phyloP scores from a whole-genome alignment of 2,888 invertebrate species.

The Aproaerema taeniolella region DNA sequence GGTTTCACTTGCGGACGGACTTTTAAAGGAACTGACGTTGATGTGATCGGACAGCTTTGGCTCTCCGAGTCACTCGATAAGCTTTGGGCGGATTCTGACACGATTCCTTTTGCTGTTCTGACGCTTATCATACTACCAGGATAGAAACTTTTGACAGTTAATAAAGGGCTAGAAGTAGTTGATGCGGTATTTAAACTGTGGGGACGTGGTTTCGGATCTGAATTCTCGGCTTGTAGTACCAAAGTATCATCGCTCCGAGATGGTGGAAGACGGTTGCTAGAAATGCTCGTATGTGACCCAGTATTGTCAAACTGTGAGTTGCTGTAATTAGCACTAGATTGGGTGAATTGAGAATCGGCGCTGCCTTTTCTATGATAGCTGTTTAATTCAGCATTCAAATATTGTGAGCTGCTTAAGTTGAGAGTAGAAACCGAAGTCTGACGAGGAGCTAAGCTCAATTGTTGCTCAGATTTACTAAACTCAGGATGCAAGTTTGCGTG shows the following conservation, averaged over 20 bases:
- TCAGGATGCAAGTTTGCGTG: constrained; percentile 79
- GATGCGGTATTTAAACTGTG: constrained; percentile 79
- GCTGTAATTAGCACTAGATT: constrained; percentile 66
- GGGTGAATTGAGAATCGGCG: constrained; percentile 77
- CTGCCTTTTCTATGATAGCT: constrained; percentile 75
- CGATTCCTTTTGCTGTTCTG: constrained; percentile 73
- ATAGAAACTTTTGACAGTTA: constrained; percentile 79
- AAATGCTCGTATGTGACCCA: constrained; percentile 58
- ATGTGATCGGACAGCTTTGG: constrained; percentile 71
- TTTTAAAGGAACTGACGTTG: constrained; percentile 70
- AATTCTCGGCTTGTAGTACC: constrained; percentile 59
- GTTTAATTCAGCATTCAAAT: constrained; percentile 63
- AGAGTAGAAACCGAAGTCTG: constrained; percentile 70
- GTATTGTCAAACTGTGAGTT: constrained; percentile 64
- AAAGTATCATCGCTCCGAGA: constrained; percentile 89
- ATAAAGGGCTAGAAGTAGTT: constrained; percentile 83
- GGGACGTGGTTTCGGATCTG: constrained; percentile 70
- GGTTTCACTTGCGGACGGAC: constrained; percentile 69
- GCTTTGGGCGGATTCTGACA: constrained; percentile 82
- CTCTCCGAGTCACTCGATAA: constrained; percentile 81
- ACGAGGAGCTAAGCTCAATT: constrained; percentile 75
- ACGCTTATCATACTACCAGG: constrained; percentile 81
- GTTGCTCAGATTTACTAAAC: constrained; percentile 91
- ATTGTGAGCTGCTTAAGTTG: constrained; percentile 75
- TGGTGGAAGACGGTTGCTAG: constrained; percentile 79